Evolutionary conservation across 2,113 vertebrate genomes (phyloP), one percentile per base, ranked within the genome.

Genomic region (Elephas maximus): DNA sequence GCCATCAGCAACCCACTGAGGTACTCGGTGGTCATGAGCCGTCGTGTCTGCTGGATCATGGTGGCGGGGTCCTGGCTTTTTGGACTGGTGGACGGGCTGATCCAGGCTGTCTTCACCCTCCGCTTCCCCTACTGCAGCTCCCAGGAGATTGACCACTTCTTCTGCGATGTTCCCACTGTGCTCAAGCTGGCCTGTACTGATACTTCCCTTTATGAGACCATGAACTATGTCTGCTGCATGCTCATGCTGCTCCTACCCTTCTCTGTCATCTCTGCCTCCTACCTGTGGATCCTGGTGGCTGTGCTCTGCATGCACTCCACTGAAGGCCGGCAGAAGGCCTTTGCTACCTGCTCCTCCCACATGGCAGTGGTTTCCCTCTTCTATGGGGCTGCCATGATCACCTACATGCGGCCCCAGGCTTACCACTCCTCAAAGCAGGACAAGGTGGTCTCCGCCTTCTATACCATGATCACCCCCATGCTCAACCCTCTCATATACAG

Each of bases 401-500:
- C 97, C 1, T 97, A 98, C 86, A 90, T 97, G 93, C 44, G 94
- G 1, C 98, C 96, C 60, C 96, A 97, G 88, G 91, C 95, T n/a
- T 97, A 97, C 88, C 97, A 97, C 65, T 97, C 96, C 2, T 95
- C 96, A 91, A 90, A 85, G 71, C 97, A 98, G 78, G 98, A 97
- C 91, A 98, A 98, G 33, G 97, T 94, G 88, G 96, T 97, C 33
- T 98, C 98, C 0, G 94, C 97, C n/a, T 98, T 98, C 94, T 98
- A 98, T 15, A 98, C 97, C 7, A 77, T 97, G 87, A 51, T 98
- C 73, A 93, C 96, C 10, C 97, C 97, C 48, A 82, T 97, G 95
- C 96, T 98, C 83, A 98, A 97, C 41, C 97, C 97, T 10, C 80
- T 98, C 9, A 98, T 98, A 76, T 98, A 98, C 21, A 98, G 97